Base-by-base conservation (phyloP, 2,888 invertebrate genomes). In the Clivina fossor region DNA sequence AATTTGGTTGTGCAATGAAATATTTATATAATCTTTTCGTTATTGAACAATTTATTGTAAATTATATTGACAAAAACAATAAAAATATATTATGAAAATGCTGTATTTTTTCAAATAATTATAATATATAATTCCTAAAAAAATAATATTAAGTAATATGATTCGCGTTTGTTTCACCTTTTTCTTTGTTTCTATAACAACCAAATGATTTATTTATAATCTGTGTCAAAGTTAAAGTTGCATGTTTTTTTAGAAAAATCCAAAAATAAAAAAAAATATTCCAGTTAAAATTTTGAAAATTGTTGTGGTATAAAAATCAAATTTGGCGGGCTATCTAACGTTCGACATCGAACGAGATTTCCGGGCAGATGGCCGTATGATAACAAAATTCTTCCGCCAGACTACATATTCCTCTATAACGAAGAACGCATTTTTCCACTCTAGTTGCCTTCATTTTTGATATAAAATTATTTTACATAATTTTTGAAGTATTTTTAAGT, bases 311-410 rank as follows among this genome's bases (percentile, higher is more conserved):
- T 33, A 32, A 51, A 51, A 51, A 22, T 54, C 37, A 54, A 30
- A 55, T 38, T 47, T 55, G 47, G 55, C 55, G 55, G 38, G 51
- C 35, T 30, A n/a, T 19, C 24, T 46, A 44, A 53, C 30, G 50
- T 53, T 54, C 44, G 37, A 46, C 44, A 13, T 15, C 33, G 38
- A 44, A 54, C 54, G 44, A 46, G 35, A 44, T 53, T 37, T 54
- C 54, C 54, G 54, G 54, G 26, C 33, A 15, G 37, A 32, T 24
- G 44, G 35, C 37, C 54, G 44, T 44, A 37, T 54, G 46, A 44
- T 38, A 46, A 26, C 54, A 37, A 54, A 54, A 54, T 55, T 55
- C 46, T 26, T 55, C 46, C 55, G 55, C 55, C 40, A 38, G 30
- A 47, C 40, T 40, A 46, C 46, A 47, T 55, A 55, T 38, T 55